These are phyloP conservation scores for Capra hircus DNA, from an alignment of 2,113 vertebrate genomes.

Conservation along the genomic window DNA sequence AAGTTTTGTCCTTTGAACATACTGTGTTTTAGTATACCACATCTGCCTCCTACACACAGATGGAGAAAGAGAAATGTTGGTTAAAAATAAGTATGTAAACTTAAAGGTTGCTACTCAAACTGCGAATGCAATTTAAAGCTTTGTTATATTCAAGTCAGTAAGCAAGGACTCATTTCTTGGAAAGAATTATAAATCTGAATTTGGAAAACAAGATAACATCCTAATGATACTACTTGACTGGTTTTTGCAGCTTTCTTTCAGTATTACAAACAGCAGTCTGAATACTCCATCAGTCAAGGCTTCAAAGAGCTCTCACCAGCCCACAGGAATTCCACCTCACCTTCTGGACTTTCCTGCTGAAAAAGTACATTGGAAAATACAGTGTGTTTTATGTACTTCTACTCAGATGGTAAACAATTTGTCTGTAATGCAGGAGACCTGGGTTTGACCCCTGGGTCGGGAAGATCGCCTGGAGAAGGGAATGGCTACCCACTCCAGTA, in stretches of 20 bases:
- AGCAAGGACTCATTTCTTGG: constrained; percentile 8
- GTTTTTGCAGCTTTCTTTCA: constrained; percentile 33
- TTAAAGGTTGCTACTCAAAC: not conserved
- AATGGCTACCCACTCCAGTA: not conserved
- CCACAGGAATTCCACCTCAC: not conserved
- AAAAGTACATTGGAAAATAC: constrained; percentile 1
- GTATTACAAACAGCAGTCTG: not conserved
- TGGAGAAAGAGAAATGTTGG: not conserved
- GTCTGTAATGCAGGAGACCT: not conserved
- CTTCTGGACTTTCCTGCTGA: not conserved
- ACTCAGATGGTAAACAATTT: not conserved
- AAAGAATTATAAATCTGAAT: not conserved
- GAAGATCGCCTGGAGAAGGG: not conserved
- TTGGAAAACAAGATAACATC: not conserved
- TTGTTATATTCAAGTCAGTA: not conserved
- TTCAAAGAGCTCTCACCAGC: not conserved
- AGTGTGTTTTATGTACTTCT: not conserved
- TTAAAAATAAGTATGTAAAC: constrained; percentile 1
- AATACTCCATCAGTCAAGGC: not conserved
- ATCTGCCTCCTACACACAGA: not conserved
- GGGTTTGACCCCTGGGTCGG: not conserved
- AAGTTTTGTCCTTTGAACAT: not conserved
- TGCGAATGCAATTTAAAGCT: not conserved
- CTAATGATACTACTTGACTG: not conserved
- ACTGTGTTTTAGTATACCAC: not conserved